These are phyloP conservation scores for Xerus rutilus DNA, from an alignment of 2,797 vertebrate species.

Conservation along the genomic window DNA sequence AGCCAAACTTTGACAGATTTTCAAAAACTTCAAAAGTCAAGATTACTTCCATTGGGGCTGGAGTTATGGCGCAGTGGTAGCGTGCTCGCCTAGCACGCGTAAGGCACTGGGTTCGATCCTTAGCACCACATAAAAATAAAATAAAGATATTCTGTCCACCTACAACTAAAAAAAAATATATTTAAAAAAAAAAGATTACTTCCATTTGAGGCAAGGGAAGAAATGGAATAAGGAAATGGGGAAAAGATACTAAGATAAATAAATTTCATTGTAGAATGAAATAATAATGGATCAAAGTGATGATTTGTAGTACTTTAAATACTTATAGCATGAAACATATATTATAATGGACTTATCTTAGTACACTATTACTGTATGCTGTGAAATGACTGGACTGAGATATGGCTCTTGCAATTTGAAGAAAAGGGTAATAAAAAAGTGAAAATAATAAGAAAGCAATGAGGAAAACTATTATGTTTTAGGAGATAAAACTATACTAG, in stretches of 20 bases:
- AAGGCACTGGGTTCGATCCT: no score
- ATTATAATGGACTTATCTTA: not conserved
- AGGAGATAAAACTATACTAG: not conserved
- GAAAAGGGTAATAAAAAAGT: not conserved
- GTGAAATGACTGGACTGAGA: not conserved
- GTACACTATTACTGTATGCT: not conserved
- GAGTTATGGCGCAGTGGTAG: no score
- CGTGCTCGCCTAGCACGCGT: no score
- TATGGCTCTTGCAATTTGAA: not conserved
- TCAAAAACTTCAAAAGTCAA: not conserved
- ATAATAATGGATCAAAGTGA: not conserved
- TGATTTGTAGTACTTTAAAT: not conserved
- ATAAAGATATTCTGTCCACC: no score
- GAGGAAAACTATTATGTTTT: not conserved
- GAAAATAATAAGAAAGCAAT: not conserved
- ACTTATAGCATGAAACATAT: not conserved
- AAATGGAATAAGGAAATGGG: not conserved
- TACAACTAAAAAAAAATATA: no score
- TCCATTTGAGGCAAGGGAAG: not conserved
- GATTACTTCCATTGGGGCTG: not conserved
- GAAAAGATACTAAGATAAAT: not conserved
- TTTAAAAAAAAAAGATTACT: no score
- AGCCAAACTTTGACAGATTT: not conserved
- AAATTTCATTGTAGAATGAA: conserved; percentile 1
- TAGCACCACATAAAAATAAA: no score